Conservation (phyloP, 2,888 invertebrate species). For the Apamea monoglypha region DNA sequence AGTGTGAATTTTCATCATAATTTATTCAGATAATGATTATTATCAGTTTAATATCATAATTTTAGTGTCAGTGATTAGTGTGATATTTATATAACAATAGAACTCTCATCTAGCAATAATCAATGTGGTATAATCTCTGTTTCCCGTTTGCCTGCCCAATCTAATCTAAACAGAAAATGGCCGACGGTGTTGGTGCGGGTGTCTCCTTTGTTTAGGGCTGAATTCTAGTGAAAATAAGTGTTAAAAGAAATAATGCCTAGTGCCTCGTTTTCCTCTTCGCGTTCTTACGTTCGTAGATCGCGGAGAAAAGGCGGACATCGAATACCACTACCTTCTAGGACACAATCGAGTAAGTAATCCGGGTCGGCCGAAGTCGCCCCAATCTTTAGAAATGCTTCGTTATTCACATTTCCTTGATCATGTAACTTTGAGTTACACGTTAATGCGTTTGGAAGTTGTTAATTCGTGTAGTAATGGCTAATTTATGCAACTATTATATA, state of each 20-base stretch:
- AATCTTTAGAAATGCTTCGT: slow-evolving; percentile 77
- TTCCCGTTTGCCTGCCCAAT: slow-evolving; percentile 88
- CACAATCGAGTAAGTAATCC: slow-evolving; percentile 94
- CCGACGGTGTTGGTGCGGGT: slow-evolving; percentile 94
- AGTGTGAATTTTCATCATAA: slow-evolving; percentile 83
- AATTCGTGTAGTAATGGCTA: slow-evolving; percentile 42
- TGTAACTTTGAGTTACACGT: slow-evolving; percentile 66
- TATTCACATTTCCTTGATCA: slow-evolving; percentile 80
- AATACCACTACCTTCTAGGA: slow-evolving; percentile 95
- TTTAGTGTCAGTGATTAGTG: slow-evolving; percentile 85
- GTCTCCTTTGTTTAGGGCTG: slow-evolving; percentile 95
- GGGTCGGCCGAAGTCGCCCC: slow-evolving; percentile 86
- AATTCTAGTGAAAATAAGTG: slow-evolving; percentile 90
- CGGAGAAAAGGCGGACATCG: slow-evolving; percentile 97
- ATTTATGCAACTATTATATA: slow-evolving; percentile 50
- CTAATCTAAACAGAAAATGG: slow-evolving; percentile 94
- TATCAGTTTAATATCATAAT: slow-evolving; percentile 82
- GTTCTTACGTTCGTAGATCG: slow-evolving; percentile 97
- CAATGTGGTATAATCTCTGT: slow-evolving; percentile 82
- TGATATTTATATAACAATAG: slow-evolving; percentile 75
- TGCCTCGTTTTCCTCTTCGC: slow-evolving; percentile 98
- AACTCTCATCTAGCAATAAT: slow-evolving; percentile 73
- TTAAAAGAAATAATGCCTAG: slow-evolving; percentile 95
- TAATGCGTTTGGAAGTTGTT: slow-evolving; percentile 57
- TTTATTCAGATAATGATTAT: slow-evolving; percentile 85